These are phyloP conservation scores for Ennomos quercinarius DNA, from an alignment of 2,888 invertebrate species.

Conservation along the genomic window DNA sequence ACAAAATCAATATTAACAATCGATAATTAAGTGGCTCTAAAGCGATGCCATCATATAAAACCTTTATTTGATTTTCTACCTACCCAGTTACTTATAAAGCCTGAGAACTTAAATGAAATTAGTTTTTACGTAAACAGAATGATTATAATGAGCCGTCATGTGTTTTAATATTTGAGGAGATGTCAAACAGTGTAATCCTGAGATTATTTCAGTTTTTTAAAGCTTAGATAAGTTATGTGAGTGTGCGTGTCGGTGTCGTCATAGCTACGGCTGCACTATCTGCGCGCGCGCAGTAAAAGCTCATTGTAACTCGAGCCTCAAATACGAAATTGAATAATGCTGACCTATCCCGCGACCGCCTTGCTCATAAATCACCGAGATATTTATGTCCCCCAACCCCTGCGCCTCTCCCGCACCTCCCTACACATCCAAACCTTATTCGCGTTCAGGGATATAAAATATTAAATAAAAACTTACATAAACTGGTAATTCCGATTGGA, in stretches of 20 bases:
- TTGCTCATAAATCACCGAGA: conserved; percentile 83
- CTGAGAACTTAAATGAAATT: conserved; percentile 13
- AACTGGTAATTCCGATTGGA: conserved; percentile 81
- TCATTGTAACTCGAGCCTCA: conserved; percentile 84
- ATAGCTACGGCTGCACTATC: conserved; percentile 71
- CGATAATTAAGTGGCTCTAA: conserved; percentile 81
- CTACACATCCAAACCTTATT: conserved; percentile 64
- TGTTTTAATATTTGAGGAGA: conserved; percentile 6
- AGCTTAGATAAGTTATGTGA: conserved; percentile 64
- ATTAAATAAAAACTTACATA: conserved; percentile 83
- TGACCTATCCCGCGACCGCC: conserved; percentile 85
- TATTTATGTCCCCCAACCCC: conserved; percentile 82
- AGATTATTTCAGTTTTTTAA: conserved; percentile 43
- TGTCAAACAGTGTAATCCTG: conserved; percentile 9
- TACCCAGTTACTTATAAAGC: conserved; percentile 43
- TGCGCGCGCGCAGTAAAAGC: conserved; percentile 81
- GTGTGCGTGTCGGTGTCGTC: conserved; percentile 62
- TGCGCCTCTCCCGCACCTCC: conserved; percentile 61
- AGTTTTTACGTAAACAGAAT: conserved; percentile 1
- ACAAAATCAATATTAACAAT: conserved; percentile 82
- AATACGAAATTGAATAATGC: conserved; percentile 86
- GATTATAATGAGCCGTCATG: conserved; percentile 9
- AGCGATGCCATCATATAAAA: conserved; percentile 67
- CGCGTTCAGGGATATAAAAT: conserved; percentile 79
- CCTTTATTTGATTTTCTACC: conserved; percentile 62